Evolutionary conservation across 1,140 invertebrate species (phyloP), one percentile per base, ranked within the genome.

Genomic region (Heliconius melpomene): DNA sequence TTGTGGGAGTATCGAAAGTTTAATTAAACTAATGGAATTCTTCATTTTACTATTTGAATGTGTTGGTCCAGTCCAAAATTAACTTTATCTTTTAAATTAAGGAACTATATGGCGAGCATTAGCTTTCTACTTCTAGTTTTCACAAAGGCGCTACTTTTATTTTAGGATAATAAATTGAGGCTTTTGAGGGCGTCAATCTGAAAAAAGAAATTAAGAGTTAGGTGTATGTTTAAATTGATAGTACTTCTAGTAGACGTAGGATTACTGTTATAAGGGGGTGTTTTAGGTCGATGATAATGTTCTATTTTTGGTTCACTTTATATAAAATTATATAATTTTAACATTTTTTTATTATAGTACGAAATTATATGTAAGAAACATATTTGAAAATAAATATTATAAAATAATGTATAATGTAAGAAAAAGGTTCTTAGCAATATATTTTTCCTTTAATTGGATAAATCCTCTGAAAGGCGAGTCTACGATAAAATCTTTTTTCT

Each of bases 401-500:
- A 66, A 66, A 66, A 66, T 11, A 66, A 66, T 66, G 26, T 26
- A 29, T 66, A 66, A 23, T 66, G 0, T 20, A 16, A 66, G 23
- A 66, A 66, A 66, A 66, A 66, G 29, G 9, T 26, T 60, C n/a
- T 66, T 13, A 66, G 60, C 26, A 66, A n/a, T 66, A 66, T 66
- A 66, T 66, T 66, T 29, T 66, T n/a, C 20, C 60, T 66, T 66
- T 66, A 66, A 66, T 66, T 66, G 60, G 60, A n/a, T 66, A 66
- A 66, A 66, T 66, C 60, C 60, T 29, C 60, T 66, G 26, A 26
- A 66, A 66, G 23, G 60, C 60, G 60, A 66, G 1, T 66, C 23
- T 66, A 66, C 60, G 60, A 66, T 66, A 66, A 66, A 66, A 66
- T 66, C 60, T 66, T 29, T 66, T 66, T 66, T 29, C 26, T 66